A percentile compares a stretch with the other conserved stretches of the same genome.
Conservation (phyloP, 2,797 vertebrate species). For the Zalophus californianus region DNA sequence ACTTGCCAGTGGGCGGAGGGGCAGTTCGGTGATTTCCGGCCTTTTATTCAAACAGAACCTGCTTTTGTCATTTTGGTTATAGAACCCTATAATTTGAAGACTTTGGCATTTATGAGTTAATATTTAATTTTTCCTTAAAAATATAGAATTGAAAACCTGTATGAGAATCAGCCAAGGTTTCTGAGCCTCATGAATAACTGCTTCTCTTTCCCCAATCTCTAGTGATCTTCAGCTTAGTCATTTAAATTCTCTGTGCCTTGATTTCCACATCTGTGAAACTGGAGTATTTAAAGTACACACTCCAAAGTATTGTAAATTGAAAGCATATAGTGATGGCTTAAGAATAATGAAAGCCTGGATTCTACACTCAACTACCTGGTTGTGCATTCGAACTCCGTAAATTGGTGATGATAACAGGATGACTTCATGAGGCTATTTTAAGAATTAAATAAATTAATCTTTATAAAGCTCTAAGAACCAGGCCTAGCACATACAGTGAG, state of each 20-base stretch:
- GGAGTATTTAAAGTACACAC: background rate
- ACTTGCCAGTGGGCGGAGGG: background rate
- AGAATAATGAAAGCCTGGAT: background rate
- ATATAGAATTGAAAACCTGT: background rate
- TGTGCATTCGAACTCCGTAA: background rate
- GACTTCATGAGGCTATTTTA: background rate
- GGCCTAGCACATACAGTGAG: background rate
- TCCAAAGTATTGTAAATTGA: background rate
- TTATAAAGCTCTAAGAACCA: background rate
- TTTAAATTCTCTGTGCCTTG: background rate
- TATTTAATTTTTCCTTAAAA: background rate
- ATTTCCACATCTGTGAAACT: background rate
- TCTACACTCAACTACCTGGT: background rate
- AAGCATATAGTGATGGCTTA: background rate
- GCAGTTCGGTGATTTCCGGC: background rate
- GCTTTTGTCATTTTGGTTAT: slow-evolving; percentile 8
- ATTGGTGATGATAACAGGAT: background rate
- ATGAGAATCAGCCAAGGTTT: background rate
- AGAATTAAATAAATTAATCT: background rate
- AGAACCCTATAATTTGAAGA: slow-evolving; percentile 52
- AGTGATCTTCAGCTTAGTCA: background rate
- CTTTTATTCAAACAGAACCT: background rate
- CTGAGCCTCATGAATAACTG: background rate
- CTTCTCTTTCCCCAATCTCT: background rate
- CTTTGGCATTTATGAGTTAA: slow-evolving; percentile 28